Conservation (phyloP, 2,888 invertebrate genomes). For the Drosophila diplacantha region DNA sequence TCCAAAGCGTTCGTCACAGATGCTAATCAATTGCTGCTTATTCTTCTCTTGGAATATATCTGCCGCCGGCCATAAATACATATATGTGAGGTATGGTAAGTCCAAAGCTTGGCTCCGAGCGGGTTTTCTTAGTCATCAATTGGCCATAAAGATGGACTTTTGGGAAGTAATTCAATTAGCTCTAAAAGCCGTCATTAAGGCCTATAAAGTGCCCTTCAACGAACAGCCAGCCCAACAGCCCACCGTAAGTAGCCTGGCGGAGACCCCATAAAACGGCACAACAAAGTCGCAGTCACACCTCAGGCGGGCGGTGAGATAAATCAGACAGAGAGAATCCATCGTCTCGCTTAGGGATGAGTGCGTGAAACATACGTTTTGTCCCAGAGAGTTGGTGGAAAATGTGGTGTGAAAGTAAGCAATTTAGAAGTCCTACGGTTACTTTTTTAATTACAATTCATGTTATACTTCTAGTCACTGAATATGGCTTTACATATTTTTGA, state of each 20-base stretch:
- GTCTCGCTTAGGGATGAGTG: slow-evolving; percentile 8
- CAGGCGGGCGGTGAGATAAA: slow-evolving; percentile 58
- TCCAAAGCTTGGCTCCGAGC: slow-evolving; percentile 13
- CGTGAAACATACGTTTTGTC: neutral
- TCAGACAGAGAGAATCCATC: slow-evolving; percentile 43
- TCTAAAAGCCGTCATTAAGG: slow-evolving; percentile 68
- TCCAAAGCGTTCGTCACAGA: slow-evolving; percentile 30
- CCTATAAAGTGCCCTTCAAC: slow-evolving; percentile 32
- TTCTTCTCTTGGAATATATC: slow-evolving; percentile 18
- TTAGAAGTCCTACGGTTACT: no score
- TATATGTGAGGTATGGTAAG: slow-evolving; percentile 23
- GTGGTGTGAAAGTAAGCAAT: neutral
- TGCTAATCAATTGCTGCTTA: slow-evolving; percentile 51
- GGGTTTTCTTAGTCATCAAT: slow-evolving; percentile 40
- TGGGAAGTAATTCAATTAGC: slow-evolving; percentile 65
- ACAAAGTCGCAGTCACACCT: slow-evolving; percentile 71
- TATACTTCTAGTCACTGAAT: no score
- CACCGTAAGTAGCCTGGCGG: slow-evolving; percentile 32
- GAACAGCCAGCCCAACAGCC: neutral
- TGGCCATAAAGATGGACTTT: slow-evolving; percentile 29
- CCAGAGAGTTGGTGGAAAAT: neutral
- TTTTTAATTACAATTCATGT: no score
- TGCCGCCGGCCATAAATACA: slow-evolving; percentile 13
- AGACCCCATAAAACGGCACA: slow-evolving; percentile 57
- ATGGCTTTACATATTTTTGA: neutral